These are phyloP conservation scores for Cettia cetti DNA, from an alignment of 2,113 vertebrate genomes.

Conservation along the genomic window DNA sequence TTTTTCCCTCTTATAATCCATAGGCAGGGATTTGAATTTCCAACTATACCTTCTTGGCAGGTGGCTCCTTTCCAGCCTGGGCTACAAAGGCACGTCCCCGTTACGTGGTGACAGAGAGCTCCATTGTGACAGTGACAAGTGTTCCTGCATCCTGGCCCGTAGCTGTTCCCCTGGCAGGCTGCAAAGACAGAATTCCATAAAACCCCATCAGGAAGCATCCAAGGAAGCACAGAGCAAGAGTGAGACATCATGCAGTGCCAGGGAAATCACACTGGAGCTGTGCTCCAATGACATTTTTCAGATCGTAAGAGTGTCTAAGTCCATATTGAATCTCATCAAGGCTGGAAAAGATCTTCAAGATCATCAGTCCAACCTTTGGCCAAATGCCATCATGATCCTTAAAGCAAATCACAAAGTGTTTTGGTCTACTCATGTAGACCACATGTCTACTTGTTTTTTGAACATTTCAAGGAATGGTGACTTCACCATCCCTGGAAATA, in stretches of 20 bases:
- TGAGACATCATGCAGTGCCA: not conserved
- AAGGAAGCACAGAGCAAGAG: not conserved
- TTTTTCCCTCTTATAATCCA: not conserved
- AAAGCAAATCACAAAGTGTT: not conserved
- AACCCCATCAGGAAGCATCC: not conserved
- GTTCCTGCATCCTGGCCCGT: constrained; percentile 53
- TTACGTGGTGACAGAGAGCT: constrained; percentile 61
- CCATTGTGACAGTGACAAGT: constrained; percentile 65
- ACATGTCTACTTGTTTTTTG: not conserved
- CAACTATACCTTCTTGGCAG: constrained; percentile 59
- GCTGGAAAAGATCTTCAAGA: not conserved
- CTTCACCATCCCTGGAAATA: not conserved
- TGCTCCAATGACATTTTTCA: not conserved
- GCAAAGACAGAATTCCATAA: not conserved
- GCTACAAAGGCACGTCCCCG: not conserved
- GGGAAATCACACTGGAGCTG: not conserved
- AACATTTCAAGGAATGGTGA: not conserved
- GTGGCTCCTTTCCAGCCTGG: constrained; percentile 1
- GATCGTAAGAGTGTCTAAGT: not conserved
- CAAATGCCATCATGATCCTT: not conserved
- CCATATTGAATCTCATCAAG: not conserved
- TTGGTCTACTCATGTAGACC: no score
- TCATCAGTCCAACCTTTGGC: not conserved
- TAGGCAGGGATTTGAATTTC: not conserved
- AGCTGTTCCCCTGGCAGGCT: constrained; percentile 62